Evolutionary conservation across 2,888 invertebrate genomes (phyloP).

Genomic region (Vanessa cardui): DNA sequence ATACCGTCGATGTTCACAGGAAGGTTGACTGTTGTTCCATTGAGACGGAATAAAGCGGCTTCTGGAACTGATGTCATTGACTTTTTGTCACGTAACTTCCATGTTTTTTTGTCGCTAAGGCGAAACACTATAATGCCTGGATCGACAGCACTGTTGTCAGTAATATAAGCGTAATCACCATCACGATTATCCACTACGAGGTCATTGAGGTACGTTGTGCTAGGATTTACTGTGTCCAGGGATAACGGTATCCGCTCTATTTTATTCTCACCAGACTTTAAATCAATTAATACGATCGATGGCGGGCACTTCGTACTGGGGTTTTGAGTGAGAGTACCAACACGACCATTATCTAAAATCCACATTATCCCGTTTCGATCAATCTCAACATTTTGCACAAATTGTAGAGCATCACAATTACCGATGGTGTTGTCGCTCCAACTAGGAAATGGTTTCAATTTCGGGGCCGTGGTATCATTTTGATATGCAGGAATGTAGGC

Average conservation of each 20-base stretch:
- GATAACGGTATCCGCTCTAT: constrained; percentile 85
- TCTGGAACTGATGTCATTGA: constrained; percentile 85
- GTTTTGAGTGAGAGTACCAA: constrained; percentile 82
- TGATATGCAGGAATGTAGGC: constrained; percentile 80
- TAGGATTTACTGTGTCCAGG: constrained; percentile 79
- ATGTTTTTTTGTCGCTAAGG: constrained; percentile 84
- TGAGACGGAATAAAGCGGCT: constrained; percentile 84
- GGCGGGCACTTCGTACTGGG: constrained; percentile 85
- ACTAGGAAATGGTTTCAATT: constrained; percentile 86
- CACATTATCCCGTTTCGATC: constrained; percentile 87
- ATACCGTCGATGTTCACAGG: constrained; percentile 87
- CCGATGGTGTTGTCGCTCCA: constrained; percentile 87
- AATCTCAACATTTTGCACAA: constrained; percentile 89
- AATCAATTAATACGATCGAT: constrained; percentile 86
- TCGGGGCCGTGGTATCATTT: constrained; percentile 78
- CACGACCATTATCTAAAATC: constrained; percentile 86
- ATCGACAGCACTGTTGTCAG: constrained; percentile 86
- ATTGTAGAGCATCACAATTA: constrained; percentile 87
- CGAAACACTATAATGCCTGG: constrained; percentile 89
- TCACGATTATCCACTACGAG: constrained; percentile 88
- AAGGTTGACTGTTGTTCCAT: constrained; percentile 81
- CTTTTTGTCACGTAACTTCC: constrained; percentile 86
- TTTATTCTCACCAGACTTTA: constrained; percentile 82
- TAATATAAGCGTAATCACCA: constrained; percentile 88
- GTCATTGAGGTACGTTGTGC: constrained; percentile 86